phyloP scores from a whole-genome alignment of 2,888 invertebrate species.

The Sinohyriopsis cumingii region DNA sequence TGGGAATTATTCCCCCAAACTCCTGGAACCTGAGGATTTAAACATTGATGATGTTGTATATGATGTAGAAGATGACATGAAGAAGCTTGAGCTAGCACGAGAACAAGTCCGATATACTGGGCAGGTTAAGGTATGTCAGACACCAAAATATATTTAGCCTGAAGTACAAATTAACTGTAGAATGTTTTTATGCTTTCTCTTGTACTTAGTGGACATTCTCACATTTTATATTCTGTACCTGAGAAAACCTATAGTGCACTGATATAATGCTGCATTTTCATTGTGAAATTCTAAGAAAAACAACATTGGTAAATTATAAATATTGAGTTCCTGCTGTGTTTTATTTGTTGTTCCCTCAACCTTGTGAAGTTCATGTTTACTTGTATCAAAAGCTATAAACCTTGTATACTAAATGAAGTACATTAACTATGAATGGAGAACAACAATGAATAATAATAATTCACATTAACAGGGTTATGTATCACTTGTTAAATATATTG shows the following conservation, averaged over 20 bases:
- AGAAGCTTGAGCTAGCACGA: slow-evolving; percentile 83
- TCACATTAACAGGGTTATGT: too few relatives aligned
- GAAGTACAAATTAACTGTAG: neutral
- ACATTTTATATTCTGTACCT: neutral
- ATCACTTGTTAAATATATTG: too few relatives aligned
- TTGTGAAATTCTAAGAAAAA: too few relatives aligned
- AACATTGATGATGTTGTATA: slow-evolving; percentile 86
- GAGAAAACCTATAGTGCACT: neutral
- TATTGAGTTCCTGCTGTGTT: too few relatives aligned
- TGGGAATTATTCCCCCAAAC: slow-evolving; percentile 90
- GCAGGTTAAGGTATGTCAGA: slow-evolving; percentile 74
- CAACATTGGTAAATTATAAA: too few relatives aligned
- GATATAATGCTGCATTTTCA: neutral
- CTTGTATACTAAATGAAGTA: too few relatives aligned
- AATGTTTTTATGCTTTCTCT: neutral
- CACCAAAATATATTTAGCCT: neutral
- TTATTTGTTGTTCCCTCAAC: too few relatives aligned
- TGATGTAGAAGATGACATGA: slow-evolving; percentile 83
- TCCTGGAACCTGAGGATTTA: slow-evolving; percentile 76
- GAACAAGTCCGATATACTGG: slow-evolving; percentile 75
- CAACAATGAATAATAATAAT: too few relatives aligned
- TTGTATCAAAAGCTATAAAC: too few relatives aligned
- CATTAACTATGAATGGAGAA: too few relatives aligned
- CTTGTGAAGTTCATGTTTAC: too few relatives aligned
- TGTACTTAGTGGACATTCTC: neutral